These are phyloP conservation scores for Baryphthengus martii DNA, from an alignment of 2,113 vertebrate genomes.

Conservation along the genomic window DNA sequence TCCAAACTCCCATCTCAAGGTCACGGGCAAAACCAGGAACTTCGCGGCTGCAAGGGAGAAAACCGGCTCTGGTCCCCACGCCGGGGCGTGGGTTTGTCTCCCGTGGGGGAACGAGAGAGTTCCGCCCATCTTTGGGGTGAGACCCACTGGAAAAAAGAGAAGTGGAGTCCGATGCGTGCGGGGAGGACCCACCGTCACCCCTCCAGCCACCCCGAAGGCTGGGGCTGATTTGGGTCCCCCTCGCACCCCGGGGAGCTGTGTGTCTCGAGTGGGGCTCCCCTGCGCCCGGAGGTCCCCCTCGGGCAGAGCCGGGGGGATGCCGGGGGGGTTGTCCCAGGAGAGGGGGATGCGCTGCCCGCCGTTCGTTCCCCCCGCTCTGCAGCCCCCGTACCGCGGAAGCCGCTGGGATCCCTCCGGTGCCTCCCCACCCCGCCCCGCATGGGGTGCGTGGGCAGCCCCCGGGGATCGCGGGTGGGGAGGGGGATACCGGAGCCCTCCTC, in stretches of 20 bases:
- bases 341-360: not conserved
- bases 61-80: not conserved
- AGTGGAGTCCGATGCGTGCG: not conserved
- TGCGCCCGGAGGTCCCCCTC: not conserved
- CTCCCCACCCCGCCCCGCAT: not conserved
- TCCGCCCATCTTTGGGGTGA: not conserved
- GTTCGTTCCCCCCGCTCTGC: not conserved
- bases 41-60: not conserved
- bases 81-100: not conserved
- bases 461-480: not conserved
- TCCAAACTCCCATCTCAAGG: conserved; percentile 57
- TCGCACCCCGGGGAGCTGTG: accelerated
- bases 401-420: not conserved
- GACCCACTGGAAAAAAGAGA: not conserved
- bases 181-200: not conserved
- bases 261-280: not conserved
- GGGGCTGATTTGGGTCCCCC: not conserved
- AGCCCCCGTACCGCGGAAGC: not conserved
- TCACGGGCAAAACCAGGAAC: conserved; percentile 50
- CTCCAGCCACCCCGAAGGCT: not conserved
- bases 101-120: not conserved
- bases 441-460: not conserved
- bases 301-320: not conserved
- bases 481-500: not conserved
- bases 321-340: not conserved